A percentile compares a stretch with the other conserved stretches of the same genome.
Evolutionary conservation across 1,140 invertebrate genomes (phyloP).

Genomic region (Caenorhabditis tropicalis): DNA sequence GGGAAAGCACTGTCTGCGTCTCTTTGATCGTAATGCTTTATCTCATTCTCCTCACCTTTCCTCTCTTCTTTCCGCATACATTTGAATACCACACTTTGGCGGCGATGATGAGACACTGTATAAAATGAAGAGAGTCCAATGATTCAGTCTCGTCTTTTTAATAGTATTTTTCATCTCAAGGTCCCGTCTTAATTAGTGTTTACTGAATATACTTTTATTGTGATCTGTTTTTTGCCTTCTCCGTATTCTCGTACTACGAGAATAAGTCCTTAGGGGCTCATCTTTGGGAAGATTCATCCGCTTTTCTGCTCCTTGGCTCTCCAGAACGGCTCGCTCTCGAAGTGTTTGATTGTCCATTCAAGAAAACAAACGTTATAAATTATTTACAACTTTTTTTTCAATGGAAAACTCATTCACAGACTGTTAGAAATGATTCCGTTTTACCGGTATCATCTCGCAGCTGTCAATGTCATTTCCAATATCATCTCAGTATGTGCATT

Average conservation of each 20-base stretch:
- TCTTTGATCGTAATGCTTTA: not conserved
- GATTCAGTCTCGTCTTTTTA: not conserved
- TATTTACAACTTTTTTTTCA: too few relatives aligned
- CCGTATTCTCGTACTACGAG: not conserved
- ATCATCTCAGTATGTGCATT: too few relatives aligned
- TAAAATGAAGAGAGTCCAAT: not conserved
- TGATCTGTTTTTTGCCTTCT: not conserved
- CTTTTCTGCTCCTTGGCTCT: not conserved
- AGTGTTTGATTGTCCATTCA: not conserved
- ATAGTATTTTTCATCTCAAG: not conserved
- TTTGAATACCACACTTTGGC: slow-evolving; percentile 41
- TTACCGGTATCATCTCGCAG: too few relatives aligned
- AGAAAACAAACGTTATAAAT: not conserved
- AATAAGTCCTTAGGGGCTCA: not conserved
- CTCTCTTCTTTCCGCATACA: not conserved
- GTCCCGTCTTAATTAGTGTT: not conserved
- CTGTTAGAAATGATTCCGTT: too few relatives aligned
- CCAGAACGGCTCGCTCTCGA: not conserved
- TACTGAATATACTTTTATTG: not conserved
- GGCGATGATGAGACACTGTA: not conserved
- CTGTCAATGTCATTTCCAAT: too few relatives aligned
- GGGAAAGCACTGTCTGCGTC: slow-evolving; percentile 8
- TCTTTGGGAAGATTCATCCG: not conserved
- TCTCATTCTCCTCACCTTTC: slow-evolving; percentile 6
- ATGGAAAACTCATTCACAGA: too few relatives aligned